phyloP scores from a whole-genome alignment of 1,140 invertebrate species.

The Rhagoletis zephyria region DNA sequence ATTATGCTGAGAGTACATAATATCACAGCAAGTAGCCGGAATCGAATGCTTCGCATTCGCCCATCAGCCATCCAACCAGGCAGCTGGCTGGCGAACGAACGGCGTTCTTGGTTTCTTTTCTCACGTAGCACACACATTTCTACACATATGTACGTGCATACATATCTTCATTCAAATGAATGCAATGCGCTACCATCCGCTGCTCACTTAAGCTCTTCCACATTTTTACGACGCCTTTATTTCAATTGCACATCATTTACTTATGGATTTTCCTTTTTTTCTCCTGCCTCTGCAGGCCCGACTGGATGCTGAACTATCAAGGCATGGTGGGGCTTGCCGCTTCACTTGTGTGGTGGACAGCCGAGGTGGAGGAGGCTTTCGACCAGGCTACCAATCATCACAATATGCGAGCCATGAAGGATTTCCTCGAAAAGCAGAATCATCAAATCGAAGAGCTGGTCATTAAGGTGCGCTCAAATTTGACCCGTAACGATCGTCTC shows the following conservation, averaged over 20 bases:
- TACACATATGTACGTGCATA: neutral
- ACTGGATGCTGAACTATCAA: conserved; percentile 91
- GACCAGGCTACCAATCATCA: conserved; percentile 81
- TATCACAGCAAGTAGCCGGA: neutral
- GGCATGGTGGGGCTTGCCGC: conserved; percentile 90
- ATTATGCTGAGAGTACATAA: conserved; percentile 53
- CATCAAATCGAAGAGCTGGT: conserved; percentile 89
- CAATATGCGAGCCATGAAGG: conserved; percentile 89
- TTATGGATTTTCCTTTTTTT: conserved; percentile 57
- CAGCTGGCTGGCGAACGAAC: neutral
- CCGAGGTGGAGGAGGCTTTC: conserved; percentile 92
- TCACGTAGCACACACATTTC: too few relatives aligned
- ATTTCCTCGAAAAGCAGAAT: conserved; percentile 86
- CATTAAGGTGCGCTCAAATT: conserved; percentile 76
- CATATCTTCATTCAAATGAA: neutral
- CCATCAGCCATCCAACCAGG: neutral
- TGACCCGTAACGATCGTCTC: conserved; percentile 85
- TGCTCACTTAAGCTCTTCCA: neutral
- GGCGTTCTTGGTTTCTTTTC: neutral
- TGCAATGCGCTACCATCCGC: too few relatives aligned
- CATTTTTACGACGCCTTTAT: conserved; percentile 41
- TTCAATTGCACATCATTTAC: conserved; percentile 46
- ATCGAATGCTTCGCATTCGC: neutral
- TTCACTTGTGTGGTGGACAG: conserved; percentile 94
- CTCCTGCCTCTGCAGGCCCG: conserved; percentile 71